phyloP scores from a whole-genome alignment of 2,797 vertebrate genomes.

The Taenioides sp. region DNA sequence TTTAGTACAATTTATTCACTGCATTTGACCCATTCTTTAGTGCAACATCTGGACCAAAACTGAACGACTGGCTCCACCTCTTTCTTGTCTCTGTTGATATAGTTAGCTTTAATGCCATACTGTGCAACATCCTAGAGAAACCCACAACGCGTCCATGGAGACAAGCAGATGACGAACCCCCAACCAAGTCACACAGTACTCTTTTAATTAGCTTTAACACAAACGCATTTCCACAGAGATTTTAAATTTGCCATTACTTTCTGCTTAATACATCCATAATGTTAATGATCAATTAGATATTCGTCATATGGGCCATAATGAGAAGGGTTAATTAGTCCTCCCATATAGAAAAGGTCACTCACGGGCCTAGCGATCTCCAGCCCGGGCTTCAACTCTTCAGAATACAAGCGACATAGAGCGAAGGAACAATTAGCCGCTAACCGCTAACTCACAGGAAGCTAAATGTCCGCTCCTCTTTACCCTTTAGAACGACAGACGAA shows the following conservation, averaged over 20 bases:
- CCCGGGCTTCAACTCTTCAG: not conserved
- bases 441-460: constrained; percentile 3
- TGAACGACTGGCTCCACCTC: not conserved
- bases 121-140: not conserved
- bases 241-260: not conserved
- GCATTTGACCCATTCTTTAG: too few relatives aligned
- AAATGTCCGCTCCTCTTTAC: constrained; percentile 3
- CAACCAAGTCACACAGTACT: not conserved
- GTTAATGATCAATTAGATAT: constrained; percentile 27
- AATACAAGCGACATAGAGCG: not conserved
- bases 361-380: not conserved
- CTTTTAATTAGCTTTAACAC: not conserved
- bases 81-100: too few relatives aligned
- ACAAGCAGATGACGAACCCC: not conserved
- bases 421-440: constrained; percentile 8
- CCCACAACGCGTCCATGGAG: not conserved
- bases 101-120: not conserved
- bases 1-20: too few relatives aligned
- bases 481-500: not conserved
- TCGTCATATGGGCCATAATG: constrained; percentile 25
- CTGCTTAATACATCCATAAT: not conserved
- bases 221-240: not conserved
- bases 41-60: not conserved
- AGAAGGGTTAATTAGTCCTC: constrained; percentile 22
- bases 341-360: constrained; percentile 7